Evolutionary conservation across 2,888 invertebrate species (phyloP).

Genomic region (Dasypolia templi): DNA sequence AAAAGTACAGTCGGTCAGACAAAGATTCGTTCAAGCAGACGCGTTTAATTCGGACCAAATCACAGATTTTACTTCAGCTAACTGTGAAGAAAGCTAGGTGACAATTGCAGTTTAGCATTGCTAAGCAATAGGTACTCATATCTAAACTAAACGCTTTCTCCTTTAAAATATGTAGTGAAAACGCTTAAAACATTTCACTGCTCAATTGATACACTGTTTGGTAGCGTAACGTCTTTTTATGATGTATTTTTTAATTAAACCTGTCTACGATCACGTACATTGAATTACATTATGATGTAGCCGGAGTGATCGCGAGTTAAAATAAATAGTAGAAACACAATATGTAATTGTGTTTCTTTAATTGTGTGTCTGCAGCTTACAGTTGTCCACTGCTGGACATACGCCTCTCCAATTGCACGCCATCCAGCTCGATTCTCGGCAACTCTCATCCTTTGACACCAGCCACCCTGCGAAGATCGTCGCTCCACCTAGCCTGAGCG

Average conservation of each 20-base stretch:
- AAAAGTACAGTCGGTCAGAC: slow-evolving; percentile 24
- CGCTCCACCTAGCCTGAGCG: too few relatives aligned
- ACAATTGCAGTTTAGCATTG: slow-evolving; percentile 69
- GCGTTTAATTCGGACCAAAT: slow-evolving; percentile 25
- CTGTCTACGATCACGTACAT: slow-evolving; percentile 11
- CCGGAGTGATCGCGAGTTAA: slow-evolving; percentile 15
- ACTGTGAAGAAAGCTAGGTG: slow-evolving; percentile 65
- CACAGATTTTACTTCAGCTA: slow-evolving; percentile 13
- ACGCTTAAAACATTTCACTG: slow-evolving; percentile 54
- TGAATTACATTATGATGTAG: slow-evolving; percentile 49
- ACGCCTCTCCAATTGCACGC: too few relatives aligned
- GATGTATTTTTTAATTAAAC: slow-evolving; percentile 37
- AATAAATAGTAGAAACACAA: slow-evolving; percentile 39
- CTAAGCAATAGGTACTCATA: slow-evolving; percentile 56
- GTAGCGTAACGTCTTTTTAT: slow-evolving; percentile 28
- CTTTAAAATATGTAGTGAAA: slow-evolving; percentile 59
- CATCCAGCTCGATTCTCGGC: too few relatives aligned
- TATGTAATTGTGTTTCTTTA: slow-evolving; percentile 29
- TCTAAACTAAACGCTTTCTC: slow-evolving; percentile 67
- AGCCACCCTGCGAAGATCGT: too few relatives aligned
- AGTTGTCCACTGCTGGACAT: too few relatives aligned
- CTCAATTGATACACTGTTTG: slow-evolving; percentile 19
- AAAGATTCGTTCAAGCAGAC: slow-evolving; percentile 33
- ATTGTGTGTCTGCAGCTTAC: slow-evolving; percentile 32
- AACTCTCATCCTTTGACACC: too few relatives aligned